These are phyloP conservation scores for Porites lobata DNA, from an alignment of 92 coral and sea anemone genomes.

Conservation along the genomic window DNA sequence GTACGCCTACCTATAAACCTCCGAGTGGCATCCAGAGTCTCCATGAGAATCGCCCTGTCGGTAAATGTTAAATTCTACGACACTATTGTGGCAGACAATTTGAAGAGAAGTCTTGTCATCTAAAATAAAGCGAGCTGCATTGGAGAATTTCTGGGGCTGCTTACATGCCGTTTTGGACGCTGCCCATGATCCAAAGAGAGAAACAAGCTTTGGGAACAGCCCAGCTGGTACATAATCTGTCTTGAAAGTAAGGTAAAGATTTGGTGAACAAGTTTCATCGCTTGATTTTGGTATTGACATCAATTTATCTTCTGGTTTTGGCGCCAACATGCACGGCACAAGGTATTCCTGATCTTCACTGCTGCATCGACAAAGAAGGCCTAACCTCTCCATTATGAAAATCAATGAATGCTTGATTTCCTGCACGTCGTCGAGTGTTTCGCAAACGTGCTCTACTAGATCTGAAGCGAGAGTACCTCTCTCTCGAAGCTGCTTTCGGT, in stretches of 20 bases:
- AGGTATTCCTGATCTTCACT: constrained; percentile 11
- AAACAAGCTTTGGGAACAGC: constrained; percentile 26
- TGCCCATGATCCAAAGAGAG: constrained; percentile 21
- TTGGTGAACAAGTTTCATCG: not conserved
- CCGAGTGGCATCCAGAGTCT: constrained; percentile 1
- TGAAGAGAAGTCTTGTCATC: constrained; percentile 18
- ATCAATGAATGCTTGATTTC: constrained; percentile 21
- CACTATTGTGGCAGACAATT: constrained; percentile 22
- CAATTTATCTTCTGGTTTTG: not conserved
- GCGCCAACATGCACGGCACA: constrained; percentile 34
- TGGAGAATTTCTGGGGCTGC: constrained; percentile 14
- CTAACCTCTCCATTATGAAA: constrained; percentile 20
- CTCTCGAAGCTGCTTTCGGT: constrained; percentile 17
- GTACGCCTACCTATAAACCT: constrained; percentile 24
- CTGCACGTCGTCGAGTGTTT: not conserved
- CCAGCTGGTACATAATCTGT: constrained; percentile 34
- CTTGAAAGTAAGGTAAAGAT: constrained; percentile 26
- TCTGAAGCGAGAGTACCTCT: constrained; percentile 24
- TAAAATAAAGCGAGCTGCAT: constrained; percentile 39
- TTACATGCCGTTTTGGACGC: constrained; percentile 18
- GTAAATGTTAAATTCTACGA: constrained; percentile 19
- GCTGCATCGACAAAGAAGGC: constrained; percentile 11
- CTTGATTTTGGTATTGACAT: not conserved
- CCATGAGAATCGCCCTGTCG: not conserved
- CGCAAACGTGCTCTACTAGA: constrained; percentile 9